phyloP scores from a whole-genome alignment of 1,140 invertebrate genomes.

The Asobara japonica region DNA sequence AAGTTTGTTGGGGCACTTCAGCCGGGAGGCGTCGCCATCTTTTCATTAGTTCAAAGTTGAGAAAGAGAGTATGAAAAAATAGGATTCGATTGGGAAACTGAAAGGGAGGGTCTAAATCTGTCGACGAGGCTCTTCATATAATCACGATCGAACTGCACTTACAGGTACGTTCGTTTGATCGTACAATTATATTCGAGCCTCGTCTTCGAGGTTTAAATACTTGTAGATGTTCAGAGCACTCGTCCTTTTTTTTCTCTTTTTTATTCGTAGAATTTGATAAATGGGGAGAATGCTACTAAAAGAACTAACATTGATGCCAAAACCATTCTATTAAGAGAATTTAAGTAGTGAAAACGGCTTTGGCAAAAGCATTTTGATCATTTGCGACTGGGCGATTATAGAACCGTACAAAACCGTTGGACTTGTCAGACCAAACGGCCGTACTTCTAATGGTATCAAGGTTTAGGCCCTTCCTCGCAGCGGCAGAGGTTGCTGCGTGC shows the following conservation, averaged over 20 bases:
- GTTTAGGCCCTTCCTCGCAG: slow-evolving; percentile 2
- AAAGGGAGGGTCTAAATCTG: neutral
- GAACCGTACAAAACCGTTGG: slow-evolving; percentile 21
- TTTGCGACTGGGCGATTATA: slow-evolving; percentile 20
- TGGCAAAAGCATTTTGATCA: slow-evolving; percentile 14
- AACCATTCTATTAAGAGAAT: too few species aligned
- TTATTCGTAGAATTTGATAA: neutral
- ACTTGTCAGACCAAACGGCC: slow-evolving; percentile 23
- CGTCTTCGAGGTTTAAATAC: neutral
- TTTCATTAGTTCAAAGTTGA: neutral
- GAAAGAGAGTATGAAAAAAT: neutral
- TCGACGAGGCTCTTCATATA: neutral
- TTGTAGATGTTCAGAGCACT: neutral
- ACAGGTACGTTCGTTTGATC: slow-evolving; percentile 4
- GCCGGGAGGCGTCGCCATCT: neutral
- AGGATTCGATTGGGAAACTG: neutral
- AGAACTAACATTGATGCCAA: too few species aligned
- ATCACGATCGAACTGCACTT: slow-evolving; percentile 6
- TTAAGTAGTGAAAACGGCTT: neutral
- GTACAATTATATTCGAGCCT: neutral
- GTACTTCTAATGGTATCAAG: neutral
- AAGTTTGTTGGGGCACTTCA: neutral
- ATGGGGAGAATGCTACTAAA: neutral
- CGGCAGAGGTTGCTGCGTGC: slow-evolving; percentile 28
- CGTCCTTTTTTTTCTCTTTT: neutral